Evolutionary conservation across 1,140 invertebrate species (phyloP), one percentile per base, ranked within the genome.

Genomic region (Papilio dardanus): DNA sequence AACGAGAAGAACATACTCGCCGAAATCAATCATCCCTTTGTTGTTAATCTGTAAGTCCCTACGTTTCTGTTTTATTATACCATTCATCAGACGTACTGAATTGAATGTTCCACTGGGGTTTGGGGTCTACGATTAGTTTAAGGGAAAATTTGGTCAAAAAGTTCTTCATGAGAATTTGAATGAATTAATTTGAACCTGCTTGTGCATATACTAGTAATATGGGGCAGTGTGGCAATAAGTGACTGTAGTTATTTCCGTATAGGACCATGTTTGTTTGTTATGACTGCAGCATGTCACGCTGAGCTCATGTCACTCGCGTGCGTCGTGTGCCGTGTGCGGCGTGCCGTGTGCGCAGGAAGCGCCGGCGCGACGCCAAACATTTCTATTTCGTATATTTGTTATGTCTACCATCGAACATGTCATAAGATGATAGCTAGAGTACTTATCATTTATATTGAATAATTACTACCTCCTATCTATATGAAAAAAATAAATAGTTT

Each of bases 1-100:
- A 99, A 98, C 89, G 98, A 99, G 93, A 98, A 98, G 87, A 96
- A 96, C 81, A 98, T 99, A 81, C 94, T 99, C 65, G 94, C 96
- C 76, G 96, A 97, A 93, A 96, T 99, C 71, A 95, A 96, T 79
- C 98, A 99, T 95, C 98, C 98, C 73, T 99, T 99, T 92, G 97
- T 99, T 78, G 97, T 99, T 31, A 97, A 97, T 88, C 95, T 99
- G 98, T 99, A 95, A 97, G 97, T 97, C 16, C 21, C 33, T 46
- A 30, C 54, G 10, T 65, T 37, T 21, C n/a, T n/a, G n/a, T n/a
- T n/a, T n/a, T n/a, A n/a, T n/a, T n/a, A n/a, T n/a, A n/a, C n/a
- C n/a, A n/a, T n/a, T n/a, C n/a, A n/a, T n/a, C n/a, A n/a, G n/a
- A n/a, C n/a, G n/a, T n/a, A n/a, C n/a, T n/a, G n/a, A n/a, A n/a